phyloP scores from a whole-genome alignment of 2,888 invertebrate species.

The Chymomyza fuscimana region DNA sequence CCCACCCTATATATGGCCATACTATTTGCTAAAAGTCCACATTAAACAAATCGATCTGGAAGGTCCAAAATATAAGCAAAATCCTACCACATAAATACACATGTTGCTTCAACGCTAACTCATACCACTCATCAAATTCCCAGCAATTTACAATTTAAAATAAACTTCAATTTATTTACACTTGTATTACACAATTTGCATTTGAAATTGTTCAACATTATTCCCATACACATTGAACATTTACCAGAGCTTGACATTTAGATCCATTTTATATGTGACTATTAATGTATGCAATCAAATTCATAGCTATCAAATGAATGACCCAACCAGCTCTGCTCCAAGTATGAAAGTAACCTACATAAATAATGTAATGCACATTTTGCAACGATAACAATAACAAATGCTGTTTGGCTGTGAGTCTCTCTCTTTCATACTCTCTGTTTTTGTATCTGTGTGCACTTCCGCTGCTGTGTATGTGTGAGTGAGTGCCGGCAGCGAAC shows the following conservation, averaged over 20 bases:
- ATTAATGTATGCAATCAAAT: not conserved
- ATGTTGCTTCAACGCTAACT: not conserved
- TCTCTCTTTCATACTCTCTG: not conserved
- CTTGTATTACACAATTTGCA: not conserved
- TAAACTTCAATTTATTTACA: not conserved
- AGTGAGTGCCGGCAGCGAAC: not conserved
- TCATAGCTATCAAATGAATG: constrained; percentile 4
- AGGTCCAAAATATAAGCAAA: too few species aligned
- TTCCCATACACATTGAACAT: not conserved
- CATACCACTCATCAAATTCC: not conserved
- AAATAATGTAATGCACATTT: constrained; percentile 1
- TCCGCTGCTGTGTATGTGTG: not conserved
- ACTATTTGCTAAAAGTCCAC: too few species aligned
- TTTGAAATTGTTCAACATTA: not conserved
- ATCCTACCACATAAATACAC: too few species aligned
- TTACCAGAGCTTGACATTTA: not conserved
- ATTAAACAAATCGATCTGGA: too few species aligned
- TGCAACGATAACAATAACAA: not conserved
- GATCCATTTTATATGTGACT: not conserved
- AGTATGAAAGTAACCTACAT: not conserved
- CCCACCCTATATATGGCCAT: too few species aligned
- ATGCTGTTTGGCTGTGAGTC: not conserved
- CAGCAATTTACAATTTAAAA: not conserved
- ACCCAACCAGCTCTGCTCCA: not conserved
- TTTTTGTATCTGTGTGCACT: constrained; percentile 19